Conservation (phyloP, 2,113 vertebrate genomes). For the Mohoua ochrocephala region DNA sequence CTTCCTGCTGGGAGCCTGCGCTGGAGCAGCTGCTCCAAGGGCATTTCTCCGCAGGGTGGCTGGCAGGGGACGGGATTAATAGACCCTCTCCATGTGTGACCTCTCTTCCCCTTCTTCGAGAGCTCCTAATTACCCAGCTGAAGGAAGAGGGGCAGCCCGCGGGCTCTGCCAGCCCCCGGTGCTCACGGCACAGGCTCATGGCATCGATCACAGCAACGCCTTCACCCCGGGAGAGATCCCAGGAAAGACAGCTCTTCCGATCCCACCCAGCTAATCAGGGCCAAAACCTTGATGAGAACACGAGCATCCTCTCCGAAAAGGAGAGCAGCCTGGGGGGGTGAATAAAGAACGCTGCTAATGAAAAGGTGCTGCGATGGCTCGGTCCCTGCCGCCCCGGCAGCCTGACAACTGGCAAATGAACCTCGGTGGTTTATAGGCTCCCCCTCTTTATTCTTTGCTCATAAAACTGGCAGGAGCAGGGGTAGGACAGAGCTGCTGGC, state of each 20-base stretch:
- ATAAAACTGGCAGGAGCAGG: slow-evolving; percentile 53
- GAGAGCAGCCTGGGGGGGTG: background rate
- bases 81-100: slow-evolving; percentile 3
- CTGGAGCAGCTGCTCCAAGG: slow-evolving; percentile 5
- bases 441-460: slow-evolving; percentile 57
- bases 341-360: background rate
- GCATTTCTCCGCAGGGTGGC: slow-evolving; percentile 16
- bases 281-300: background rate
- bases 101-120: background rate
- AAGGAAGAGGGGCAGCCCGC: background rate
- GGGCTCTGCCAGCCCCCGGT: background rate
- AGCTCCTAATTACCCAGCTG: slow-evolving; percentile 30
- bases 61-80: slow-evolving; percentile 39
- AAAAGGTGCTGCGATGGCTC: background rate
- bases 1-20: background rate
- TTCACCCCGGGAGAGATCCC: background rate
- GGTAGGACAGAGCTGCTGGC: slow-evolving; percentile 46
- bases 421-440: slow-evolving; percentile 31
- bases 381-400: background rate
- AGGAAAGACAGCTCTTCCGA: background rate
- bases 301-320: background rate
- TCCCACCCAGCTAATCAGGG: background rate
- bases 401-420: slow-evolving; percentile 68
- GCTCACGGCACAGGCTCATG: background rate
- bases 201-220: background rate